Evolutionary conservation across 2,113 vertebrate genomes (phyloP).

Genomic region (Podilymbus podiceps): DNA sequence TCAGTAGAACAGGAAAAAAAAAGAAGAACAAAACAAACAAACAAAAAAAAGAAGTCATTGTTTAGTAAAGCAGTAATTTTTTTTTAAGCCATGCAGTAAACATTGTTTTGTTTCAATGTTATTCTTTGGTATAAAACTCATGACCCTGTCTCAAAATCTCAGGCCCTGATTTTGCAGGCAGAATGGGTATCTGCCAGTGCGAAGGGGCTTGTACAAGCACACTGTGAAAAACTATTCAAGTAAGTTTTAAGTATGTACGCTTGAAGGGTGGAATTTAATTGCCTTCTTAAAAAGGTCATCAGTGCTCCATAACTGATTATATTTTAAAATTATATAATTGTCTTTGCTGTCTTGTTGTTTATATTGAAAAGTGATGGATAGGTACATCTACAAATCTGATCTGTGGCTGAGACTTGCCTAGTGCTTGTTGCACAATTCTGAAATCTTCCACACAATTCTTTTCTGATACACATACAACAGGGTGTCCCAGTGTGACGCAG

Average conservation of each 20-base stretch:
- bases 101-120: neutral
- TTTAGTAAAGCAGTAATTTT: neutral
- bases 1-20: neutral
- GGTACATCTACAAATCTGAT: neutral
- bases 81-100: neutral
- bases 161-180: neutral
- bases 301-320: neutral
- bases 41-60: neutral
- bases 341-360: neutral
- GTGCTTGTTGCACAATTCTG: neutral
- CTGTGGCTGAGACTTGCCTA: neutral
- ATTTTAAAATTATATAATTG: neutral
- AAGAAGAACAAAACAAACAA: neutral
- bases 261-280: neutral
- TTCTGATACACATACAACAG: neutral
- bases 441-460: neutral
- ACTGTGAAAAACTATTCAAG: neutral
- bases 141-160: neutral
- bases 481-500: neutral
- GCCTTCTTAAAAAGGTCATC: neutral
- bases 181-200: neutral
- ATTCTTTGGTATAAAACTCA: neutral
- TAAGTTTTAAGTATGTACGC: neutral
- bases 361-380: neutral
- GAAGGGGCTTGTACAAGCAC: neutral